Base-by-base conservation (phyloP, 2,888 invertebrate species). In the Oscheius sp. region DNA sequence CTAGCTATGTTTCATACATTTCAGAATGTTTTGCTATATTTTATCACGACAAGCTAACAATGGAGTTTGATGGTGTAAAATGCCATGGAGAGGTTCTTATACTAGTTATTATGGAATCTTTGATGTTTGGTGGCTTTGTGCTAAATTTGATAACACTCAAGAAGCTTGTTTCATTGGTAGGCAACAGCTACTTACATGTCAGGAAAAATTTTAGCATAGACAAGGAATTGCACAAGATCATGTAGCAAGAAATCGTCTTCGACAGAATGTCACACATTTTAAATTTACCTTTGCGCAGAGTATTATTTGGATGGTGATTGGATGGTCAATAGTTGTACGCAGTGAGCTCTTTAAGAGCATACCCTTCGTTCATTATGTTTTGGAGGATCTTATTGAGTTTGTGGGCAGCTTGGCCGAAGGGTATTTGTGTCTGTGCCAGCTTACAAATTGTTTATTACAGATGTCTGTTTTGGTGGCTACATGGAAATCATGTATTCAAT, bases 231-330 rank as follows among this genome's bases (percentile, higher is more conserved):
- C 53, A 55, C 55, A 53, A 10, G 68, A 68, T 37, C 9, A 21
- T 21, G 35, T 55, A 9, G 68, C 68, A 33, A 53, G 53, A 37
- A n/a, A 68, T 13, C 33, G 68, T 11, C 68, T 68, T 2, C 53
- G 55, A 21, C 68, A 68, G 33, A 68, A 68, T 55, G 33, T 55
- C 4, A 68, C 68, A 9, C 68, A 68, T n/a, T 68, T 68, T 35
- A 55, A 35, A 13, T 68, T 68, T 55, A 68, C 68, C 2, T 68
- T 68, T 55, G 55, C 55, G 1, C 68, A 68, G 33, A 68, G 68
- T n/a, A 29, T 68, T 21, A 68, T 68, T 42, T 68, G 68, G 68
- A 68, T 68, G 68, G 42, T 68, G 2, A 53, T 68, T 11, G 68
- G 68, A 33, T 13, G 21, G 5, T 53, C 68, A 11, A 68, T 68